Evolutionary conservation across 2,113 vertebrate genomes (phyloP), one percentile per base, ranked within the genome.

Genomic region (Vimba vimba): DNA sequence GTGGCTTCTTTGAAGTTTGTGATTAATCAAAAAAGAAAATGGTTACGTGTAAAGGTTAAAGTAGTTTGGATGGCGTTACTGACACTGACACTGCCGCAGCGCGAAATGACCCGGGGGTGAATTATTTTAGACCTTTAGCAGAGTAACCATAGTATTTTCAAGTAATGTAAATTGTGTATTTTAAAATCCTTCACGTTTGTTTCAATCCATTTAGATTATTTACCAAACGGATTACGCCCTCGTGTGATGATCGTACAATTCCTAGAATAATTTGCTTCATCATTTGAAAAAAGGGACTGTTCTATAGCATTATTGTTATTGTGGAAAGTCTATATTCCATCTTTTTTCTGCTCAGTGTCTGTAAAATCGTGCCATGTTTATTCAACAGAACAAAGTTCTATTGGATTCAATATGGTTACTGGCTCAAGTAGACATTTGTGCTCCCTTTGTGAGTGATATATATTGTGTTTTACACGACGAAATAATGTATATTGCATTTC

Each of bases 401-500:
- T 60, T 79, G 75, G 75, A 85, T 45, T 27, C n/a, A 55, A 52
- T 85, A 79, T 84, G 75, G 74, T 66, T 57, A 81, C 59, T 75
- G 78, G 45, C 78, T 73, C 47, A 79, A 85, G 83, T 83, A 83
- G 33, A 88, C 80, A 75, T 50, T 83, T 71, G 45, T 74, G 57
- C 84, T 86, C 69, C 91, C 68, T 87, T 87, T 93, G 92, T 89
- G 80, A 85, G 91, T 86, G 88, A 83, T 91, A 87, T 86, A 78
- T 88, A 43, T 43, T 43, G 43, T 87, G 84, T 89, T 91, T 91
- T 88, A 87, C 90, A 82, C 90, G 89, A 80, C 86, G 81, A 91
- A 90, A 88, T 93, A 91, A 91, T 92, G 90, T 95, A 94, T 96
- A 93, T 93, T 91, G 87, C 92, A 92, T 91, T 86, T 91, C 89